These are phyloP conservation scores for Phoebastria nigripes DNA, from an alignment of 2,797 vertebrate species.

Conservation along the genomic window DNA sequence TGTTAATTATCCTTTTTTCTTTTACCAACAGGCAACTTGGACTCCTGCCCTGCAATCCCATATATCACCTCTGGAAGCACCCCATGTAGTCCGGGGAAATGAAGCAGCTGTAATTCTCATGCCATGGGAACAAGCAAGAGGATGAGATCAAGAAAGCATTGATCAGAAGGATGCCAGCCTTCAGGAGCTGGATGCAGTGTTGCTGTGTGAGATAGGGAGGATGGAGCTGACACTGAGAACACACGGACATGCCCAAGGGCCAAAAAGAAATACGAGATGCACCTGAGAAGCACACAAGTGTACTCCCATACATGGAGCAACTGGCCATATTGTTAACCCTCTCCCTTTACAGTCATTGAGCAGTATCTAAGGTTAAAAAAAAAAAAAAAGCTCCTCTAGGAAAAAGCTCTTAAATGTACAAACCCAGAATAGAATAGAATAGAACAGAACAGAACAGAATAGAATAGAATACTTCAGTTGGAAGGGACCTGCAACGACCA, in stretches of 20 bases:
- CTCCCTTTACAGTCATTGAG: not conserved
- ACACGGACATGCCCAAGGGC: not conserved
- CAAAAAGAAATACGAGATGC: not conserved
- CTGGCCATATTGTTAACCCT: not conserved
- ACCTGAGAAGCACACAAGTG: not conserved
- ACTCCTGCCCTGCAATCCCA: not conserved
- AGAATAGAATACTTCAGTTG: not conserved
- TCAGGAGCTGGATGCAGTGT: not conserved
- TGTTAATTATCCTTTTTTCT: not conserved
- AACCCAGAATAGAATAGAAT: not conserved
- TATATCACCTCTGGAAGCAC: not conserved
- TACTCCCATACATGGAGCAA: not conserved
- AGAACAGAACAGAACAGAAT: too few species aligned
- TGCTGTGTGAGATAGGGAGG: not conserved
- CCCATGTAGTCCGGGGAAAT: accelerated
- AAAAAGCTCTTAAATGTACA: not conserved
- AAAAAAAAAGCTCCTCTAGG: not conserved
- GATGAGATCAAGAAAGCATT: not conserved
- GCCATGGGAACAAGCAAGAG: not conserved
- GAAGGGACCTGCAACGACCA: not conserved
- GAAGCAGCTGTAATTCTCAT: not conserved
- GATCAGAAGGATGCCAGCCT: not conserved
- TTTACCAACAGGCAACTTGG: not conserved
- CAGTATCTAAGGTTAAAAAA: not conserved
- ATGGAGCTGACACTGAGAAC: not conserved